Evolutionary conservation across 2,113 vertebrate species (phyloP), one percentile per base, ranked within the genome.

Genomic region (Asarcornis scutulata): DNA sequence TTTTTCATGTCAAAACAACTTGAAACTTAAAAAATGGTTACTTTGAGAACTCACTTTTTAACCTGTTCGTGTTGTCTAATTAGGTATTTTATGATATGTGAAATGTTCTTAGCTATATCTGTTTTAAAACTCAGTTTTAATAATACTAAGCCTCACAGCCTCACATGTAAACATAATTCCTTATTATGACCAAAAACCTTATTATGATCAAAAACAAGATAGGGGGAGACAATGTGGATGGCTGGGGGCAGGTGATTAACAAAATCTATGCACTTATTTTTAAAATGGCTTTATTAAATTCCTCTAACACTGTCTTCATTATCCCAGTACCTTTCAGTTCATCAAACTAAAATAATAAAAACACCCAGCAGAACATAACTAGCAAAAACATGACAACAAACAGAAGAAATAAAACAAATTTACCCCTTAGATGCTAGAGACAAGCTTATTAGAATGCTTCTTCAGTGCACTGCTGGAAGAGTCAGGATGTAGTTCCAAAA

Each of bases 191-290:
- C 11, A 11, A 25, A 29, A 27, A 8, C 36, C 36, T 36, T 36
- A 36, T 36, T 36, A 36, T 36, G 36, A 15, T 17, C 0, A 7
- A 71, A 87, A 86, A 17, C 0, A 1, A 12, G 50, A 44, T 56
- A 31, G 22, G 29, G 14, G 71, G 23, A 86, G 44, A 73, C 21
- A 62, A 63, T 62, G 15, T 69, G 40, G 69, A 48, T 8, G 32
- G 26, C 14, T 6, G 18, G 7, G 11, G 4, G 5, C 52, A 84
- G 48, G 8, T 17, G 13, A 23, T 66, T 86, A 81, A 66, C 13
- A 52, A 88, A 95, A 88, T 4, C 34, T n/a, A 53, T 9, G 9
- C 13, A 86, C 62, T 86, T 86, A 50, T 72, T 94, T 96, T 94
- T 82, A 86, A 27, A 89, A 6, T 68, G 36, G 36, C 9, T 84